These are phyloP conservation scores for Indri indri DNA, from an alignment of 2,113 vertebrate species.

Conservation along the genomic window DNA sequence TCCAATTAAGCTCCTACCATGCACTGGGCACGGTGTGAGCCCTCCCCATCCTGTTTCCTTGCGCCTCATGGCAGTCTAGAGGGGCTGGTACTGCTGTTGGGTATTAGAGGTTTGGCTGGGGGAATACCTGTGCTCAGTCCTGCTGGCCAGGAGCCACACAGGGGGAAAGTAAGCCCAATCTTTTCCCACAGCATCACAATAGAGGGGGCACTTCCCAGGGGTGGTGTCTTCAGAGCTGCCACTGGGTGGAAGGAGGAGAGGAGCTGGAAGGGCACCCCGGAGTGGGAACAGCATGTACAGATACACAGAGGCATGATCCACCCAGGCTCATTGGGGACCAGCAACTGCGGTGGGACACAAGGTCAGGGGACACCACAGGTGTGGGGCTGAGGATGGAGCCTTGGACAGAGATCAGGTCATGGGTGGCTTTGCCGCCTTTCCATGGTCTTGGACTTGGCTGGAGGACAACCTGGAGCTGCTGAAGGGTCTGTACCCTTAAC, in stretches of 20 bases:
- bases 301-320: background rate
- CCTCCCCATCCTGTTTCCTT: too few species aligned
- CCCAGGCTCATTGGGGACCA: background rate
- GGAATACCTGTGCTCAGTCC: background rate
- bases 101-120: rapidly evolving
- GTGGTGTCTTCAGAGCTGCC: background rate
- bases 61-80: background rate
- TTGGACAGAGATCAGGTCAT: background rate
- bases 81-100: background rate
- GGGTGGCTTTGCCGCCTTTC: background rate
- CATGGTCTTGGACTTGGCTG: background rate
- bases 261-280: background rate
- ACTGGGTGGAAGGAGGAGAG: background rate
- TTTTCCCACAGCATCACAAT: background rate
- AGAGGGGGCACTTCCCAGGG: background rate
- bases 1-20: background rate
- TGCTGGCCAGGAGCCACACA: background rate
- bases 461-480: background rate
- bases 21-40: background rate
- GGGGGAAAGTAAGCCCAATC: background rate
- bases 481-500: too few species aligned
- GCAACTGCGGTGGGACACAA: too few species aligned
- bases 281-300: background rate
- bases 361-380: background rate
- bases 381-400: background rate